A percentile compares a stretch with the other conserved stretches of the same genome.
phyloP scores from a whole-genome alignment of 1,140 invertebrate species.

The Zaprionus ghesquierei region DNA sequence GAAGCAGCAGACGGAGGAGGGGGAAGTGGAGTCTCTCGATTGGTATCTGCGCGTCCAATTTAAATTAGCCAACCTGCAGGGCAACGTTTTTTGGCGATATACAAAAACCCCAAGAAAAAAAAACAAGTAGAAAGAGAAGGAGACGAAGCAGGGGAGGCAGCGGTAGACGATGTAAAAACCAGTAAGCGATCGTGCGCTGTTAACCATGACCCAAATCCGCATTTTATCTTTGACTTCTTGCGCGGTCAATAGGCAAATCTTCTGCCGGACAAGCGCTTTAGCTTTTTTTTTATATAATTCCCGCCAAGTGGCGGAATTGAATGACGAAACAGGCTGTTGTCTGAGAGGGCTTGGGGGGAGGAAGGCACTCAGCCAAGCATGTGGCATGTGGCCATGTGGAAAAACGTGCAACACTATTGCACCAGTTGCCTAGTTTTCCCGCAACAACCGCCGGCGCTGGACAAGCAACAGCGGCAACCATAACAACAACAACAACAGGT shows the following conservation, averaged over 20 bases:
- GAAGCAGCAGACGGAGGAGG: neutral
- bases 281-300: slow-evolving; percentile 60
- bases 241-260: slow-evolving; percentile 36
- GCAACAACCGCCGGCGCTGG: slow-evolving; percentile 7
- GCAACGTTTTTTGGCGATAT: slow-evolving; percentile 38
- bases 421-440: slow-evolving; percentile 49
- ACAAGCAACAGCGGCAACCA: slow-evolving; percentile 4
- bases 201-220: slow-evolving; percentile 76
- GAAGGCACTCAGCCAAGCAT: slow-evolving; percentile 47
- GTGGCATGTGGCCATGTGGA: slow-evolving; percentile 42
- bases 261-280: neutral
- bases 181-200: slow-evolving; percentile 67
- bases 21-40: neutral
- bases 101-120: slow-evolving; percentile 25
- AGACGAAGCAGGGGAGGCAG: slow-evolving; percentile 15
- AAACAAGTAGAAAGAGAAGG: neutral
- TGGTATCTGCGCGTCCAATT: slow-evolving; percentile 65
- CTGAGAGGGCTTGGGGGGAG: slow-evolving; percentile 15
- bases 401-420: slow-evolving; percentile 61
- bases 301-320: neutral
- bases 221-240: slow-evolving; percentile 77
- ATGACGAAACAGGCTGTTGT: slow-evolving; percentile 38
- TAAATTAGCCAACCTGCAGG: slow-evolving; percentile 69
- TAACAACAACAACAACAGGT: neutral
- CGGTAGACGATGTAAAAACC: slow-evolving; percentile 45